These are phyloP conservation scores for Helogale parvula DNA, from an alignment of 2,113 vertebrate genomes.

Conservation along the genomic window DNA sequence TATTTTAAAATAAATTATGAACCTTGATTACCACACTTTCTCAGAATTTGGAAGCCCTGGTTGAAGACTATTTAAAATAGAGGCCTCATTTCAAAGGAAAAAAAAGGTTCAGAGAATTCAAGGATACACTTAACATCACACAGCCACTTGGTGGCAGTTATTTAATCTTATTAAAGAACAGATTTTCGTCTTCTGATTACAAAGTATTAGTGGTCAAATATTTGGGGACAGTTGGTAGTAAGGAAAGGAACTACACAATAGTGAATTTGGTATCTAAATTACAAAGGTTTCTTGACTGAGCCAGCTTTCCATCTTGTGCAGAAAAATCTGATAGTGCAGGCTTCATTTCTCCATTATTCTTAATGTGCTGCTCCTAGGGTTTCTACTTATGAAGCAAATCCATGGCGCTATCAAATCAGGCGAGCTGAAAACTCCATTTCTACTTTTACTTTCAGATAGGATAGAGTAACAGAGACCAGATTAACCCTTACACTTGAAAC, in stretches of 20 bases:
- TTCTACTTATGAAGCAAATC: not conserved
- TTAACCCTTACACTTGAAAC: not conserved
- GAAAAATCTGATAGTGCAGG: not conserved
- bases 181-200: not conserved
- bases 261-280: not conserved
- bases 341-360: not conserved
- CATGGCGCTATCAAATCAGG: not conserved
- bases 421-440: not conserved
- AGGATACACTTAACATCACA: not conserved
- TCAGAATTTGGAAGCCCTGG: not conserved
- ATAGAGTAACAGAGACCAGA: not conserved
- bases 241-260: not conserved
- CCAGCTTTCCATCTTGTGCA: not conserved
- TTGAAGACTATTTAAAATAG: slow-evolving; percentile 22
- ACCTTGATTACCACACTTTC: not conserved
- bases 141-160: not conserved
- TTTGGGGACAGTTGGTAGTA: not conserved
- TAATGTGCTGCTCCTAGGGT: not conserved
- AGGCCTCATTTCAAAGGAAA: not conserved
- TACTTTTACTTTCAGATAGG: not conserved
- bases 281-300: not conserved
- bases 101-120: not conserved
- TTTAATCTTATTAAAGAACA: slow-evolving; percentile 34
- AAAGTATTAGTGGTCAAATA: not conserved
- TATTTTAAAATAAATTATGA: slow-evolving; percentile 40